A percentile compares a stretch with the other conserved stretches of the same genome.
These are phyloP conservation scores for Eulithis testata DNA, from an alignment of 2,888 invertebrate genomes.

Conservation along the genomic window DNA sequence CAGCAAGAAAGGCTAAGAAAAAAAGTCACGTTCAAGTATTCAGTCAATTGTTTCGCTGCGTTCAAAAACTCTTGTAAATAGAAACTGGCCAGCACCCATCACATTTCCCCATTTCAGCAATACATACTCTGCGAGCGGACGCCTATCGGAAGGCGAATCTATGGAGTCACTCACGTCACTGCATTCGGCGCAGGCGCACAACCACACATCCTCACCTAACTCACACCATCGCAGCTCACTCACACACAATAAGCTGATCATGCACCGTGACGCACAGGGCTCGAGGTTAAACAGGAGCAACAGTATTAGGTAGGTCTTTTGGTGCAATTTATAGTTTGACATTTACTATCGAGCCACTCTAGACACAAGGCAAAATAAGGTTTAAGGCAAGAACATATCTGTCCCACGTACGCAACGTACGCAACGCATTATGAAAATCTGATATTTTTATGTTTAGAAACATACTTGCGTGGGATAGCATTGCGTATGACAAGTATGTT, in stretches of 20 bases:
- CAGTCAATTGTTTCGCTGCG: too few species aligned
- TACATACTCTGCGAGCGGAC: conserved; percentile 89
- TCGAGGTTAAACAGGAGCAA: conserved; percentile 94
- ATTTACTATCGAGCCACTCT: conserved; percentile 8
- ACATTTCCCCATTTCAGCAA: conserved; percentile 84
- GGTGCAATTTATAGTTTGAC: neutral
- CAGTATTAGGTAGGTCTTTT: conserved; percentile 91
- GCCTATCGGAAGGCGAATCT: conserved; percentile 95
- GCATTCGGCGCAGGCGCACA: conserved; percentile 90
- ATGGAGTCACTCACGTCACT: conserved; percentile 92
- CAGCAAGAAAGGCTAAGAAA: too few species aligned
- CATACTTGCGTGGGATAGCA: too few species aligned
- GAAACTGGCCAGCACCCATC: conserved; percentile 52
- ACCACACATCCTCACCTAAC: conserved; percentile 89
- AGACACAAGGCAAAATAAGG: too few species aligned
- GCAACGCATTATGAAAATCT: too few species aligned
- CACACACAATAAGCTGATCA: conserved; percentile 86
- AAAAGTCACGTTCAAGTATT: too few species aligned
- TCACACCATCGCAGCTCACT: conserved; percentile 87
- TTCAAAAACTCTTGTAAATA: conserved; percentile 13
- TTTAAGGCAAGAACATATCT: too few species aligned
- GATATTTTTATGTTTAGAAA: too few species aligned
- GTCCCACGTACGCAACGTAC: too few species aligned
- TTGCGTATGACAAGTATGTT: too few species aligned
- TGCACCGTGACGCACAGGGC: conserved; percentile 85